Evolutionary conservation across 2,888 invertebrate genomes (phyloP).

Genomic region (Empis stercorea): DNA sequence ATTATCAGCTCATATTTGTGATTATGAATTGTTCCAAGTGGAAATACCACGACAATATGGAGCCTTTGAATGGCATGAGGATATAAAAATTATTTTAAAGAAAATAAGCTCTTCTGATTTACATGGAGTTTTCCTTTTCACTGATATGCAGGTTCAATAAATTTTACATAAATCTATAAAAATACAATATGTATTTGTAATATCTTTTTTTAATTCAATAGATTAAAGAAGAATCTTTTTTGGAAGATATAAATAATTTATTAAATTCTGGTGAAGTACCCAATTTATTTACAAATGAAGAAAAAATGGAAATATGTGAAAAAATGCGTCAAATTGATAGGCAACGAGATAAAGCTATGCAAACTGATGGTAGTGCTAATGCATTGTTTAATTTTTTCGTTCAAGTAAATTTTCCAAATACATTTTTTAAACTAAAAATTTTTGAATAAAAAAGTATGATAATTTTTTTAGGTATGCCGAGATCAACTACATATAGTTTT

Average conservation of each 20-base stretch:
- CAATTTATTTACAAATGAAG: conserved; percentile 73
- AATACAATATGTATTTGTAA: not conserved
- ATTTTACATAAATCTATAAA: too few species aligned
- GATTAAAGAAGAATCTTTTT: conserved; percentile 85
- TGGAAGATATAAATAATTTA: conserved; percentile 87
- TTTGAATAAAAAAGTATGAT: not conserved
- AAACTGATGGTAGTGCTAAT: conserved; percentile 85
- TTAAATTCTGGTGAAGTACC: conserved; percentile 90
- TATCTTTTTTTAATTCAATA: conserved; percentile 26
- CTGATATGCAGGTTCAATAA: conserved; percentile 63
- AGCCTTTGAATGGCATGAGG: conserved; percentile 79
- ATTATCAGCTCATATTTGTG: conserved; percentile 84
- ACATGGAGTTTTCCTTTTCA: conserved; percentile 80
- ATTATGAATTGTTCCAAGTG: conserved; percentile 83
- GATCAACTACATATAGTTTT: conserved; percentile 84
- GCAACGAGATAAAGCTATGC: conserved; percentile 69
- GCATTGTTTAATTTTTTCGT: conserved; percentile 87
- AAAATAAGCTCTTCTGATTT: conserved; percentile 74
- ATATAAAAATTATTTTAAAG: conserved; percentile 66
- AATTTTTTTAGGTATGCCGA: conserved; percentile 52
- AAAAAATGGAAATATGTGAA: conserved; percentile 81
- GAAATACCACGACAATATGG: conserved; percentile 84
- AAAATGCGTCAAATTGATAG: conserved; percentile 87
- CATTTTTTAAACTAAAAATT: not conserved
- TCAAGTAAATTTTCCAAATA: too few species aligned